Evolutionary conservation across 2,888 invertebrate genomes (phyloP), one percentile per base, ranked within the genome.

Genomic region (Thecocarcelia acutangulata): DNA sequence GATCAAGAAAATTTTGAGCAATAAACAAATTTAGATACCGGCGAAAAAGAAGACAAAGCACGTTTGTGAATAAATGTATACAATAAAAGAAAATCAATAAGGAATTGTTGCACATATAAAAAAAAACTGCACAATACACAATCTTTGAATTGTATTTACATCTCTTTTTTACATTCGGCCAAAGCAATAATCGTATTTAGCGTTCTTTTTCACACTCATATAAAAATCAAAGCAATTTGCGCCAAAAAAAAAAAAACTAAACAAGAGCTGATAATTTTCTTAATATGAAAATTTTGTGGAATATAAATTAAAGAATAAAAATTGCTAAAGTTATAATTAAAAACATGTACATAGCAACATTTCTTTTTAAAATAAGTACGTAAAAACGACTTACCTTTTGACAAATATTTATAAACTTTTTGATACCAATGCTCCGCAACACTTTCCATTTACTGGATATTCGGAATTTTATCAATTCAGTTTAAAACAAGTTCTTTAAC

Each of bases 171-270:
- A 11, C 42, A 6, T 54, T 8, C 37, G 37, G 4, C 4, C 13
- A 54, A 3, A 12, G 1, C 2, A 0, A 2, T 13, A 17, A 1
- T 12, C 4, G 56, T 28, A 15, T 24, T 15, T 5, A 50, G 1
- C 28, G 54, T 9, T 72, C 73, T 74, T 70, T 77, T 28, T 80
- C 50, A 58, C 63, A 64, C 81, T 56, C 74, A 80, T 19, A 70
- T 33, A 44, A 69, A 73, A 66, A 72, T 28, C 64, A 50, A 77
- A 81, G 46, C 37, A 78, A 86, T 86, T 87, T 85, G 88, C 88
- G 88, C 88, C 88, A 88, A 88, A 88, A 88, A 88, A 64, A 28
- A 28, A 28, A 33, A 33, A 83, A 76, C 83, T 77, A 86, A 86
- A 85, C 86, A 83, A 54, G 28, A 56, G 46, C 66, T 42, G 28